Conservation (phyloP, 1,140 invertebrate genomes). For the Solenopsis fugax region DNA sequence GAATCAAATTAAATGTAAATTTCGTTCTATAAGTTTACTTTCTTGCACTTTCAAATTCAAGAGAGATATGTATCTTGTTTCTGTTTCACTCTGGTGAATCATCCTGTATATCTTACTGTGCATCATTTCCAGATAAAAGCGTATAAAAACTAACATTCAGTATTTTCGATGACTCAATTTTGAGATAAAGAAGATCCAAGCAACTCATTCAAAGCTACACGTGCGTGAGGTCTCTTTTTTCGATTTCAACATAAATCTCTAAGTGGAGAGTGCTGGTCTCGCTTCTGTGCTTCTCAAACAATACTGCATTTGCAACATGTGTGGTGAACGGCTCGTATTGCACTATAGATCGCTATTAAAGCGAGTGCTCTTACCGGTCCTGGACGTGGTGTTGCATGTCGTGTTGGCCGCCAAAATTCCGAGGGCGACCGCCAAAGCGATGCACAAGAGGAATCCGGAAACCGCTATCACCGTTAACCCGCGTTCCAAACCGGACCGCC, state of each 20-base stretch:
- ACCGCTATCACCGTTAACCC: constrained; percentile 90
- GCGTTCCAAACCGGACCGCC: constrained; percentile 92
- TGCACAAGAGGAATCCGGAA: constrained; percentile 89
- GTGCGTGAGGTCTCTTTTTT: background rate
- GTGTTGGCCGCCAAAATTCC: constrained; percentile 86
- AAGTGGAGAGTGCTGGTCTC: background rate
- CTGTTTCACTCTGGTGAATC: background rate
- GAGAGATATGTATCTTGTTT: background rate
- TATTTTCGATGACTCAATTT: constrained; percentile 5
- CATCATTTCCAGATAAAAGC: constrained; percentile 12
- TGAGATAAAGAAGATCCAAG: background rate
- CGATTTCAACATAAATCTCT: background rate
- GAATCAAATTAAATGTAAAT: background rate
- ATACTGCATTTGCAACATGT: constrained; percentile 5
- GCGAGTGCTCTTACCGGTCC: constrained; percentile 64
- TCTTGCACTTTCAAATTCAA: background rate
- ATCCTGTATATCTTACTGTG: background rate
- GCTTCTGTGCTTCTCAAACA: background rate
- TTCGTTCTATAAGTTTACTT: background rate
- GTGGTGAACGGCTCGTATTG: background rate
- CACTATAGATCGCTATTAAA: background rate
- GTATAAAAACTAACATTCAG: background rate
- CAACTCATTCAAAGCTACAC: background rate
- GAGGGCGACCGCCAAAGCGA: constrained; percentile 90
- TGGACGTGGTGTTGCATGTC: constrained; percentile 73